A percentile compares a stretch with the other conserved stretches of the same genome.
Evolutionary conservation across 2,797 vertebrate species (phyloP).

Genomic region (Pseudotriccus pelzelni): DNA sequence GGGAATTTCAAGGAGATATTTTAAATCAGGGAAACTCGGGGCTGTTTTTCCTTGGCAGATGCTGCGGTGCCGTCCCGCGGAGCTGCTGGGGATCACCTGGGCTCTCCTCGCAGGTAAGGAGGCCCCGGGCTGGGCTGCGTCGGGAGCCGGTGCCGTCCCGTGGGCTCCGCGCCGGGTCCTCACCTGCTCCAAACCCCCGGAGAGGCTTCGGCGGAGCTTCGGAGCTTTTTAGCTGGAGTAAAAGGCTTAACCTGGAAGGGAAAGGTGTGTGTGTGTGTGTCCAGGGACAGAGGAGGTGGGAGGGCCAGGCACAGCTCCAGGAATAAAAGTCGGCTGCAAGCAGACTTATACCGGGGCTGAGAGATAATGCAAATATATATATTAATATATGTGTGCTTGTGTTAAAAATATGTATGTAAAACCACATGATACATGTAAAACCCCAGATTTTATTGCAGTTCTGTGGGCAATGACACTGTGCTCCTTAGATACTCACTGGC

Average conservation of each 20-base stretch:
- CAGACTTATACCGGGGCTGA: background rate
- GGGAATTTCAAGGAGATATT: accelerated
- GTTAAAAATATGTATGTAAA: accelerated
- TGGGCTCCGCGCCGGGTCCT: background rate
- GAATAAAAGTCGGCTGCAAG: background rate
- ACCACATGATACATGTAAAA: background rate
- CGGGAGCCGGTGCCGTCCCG: accelerated
- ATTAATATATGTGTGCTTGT: background rate
- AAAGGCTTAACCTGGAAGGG: background rate
- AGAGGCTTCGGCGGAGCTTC: background rate
- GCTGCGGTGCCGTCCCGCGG: background rate
- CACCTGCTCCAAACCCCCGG: accelerated
- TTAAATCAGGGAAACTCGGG: accelerated
- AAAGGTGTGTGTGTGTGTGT: background rate
- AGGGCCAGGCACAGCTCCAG: accelerated
- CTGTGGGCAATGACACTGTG: background rate
- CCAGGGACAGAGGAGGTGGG: background rate
- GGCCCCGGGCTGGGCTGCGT: background rate
- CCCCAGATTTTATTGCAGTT: background rate
- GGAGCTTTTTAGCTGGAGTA: background rate
- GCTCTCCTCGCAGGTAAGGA: slow-evolving; percentile 12
- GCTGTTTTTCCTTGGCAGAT: background rate
- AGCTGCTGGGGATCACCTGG: background rate
- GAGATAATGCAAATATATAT: background rate
- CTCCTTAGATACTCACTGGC: background rate